phyloP scores from a whole-genome alignment of 2,797 vertebrate species.

The Antennarius maculatus region DNA sequence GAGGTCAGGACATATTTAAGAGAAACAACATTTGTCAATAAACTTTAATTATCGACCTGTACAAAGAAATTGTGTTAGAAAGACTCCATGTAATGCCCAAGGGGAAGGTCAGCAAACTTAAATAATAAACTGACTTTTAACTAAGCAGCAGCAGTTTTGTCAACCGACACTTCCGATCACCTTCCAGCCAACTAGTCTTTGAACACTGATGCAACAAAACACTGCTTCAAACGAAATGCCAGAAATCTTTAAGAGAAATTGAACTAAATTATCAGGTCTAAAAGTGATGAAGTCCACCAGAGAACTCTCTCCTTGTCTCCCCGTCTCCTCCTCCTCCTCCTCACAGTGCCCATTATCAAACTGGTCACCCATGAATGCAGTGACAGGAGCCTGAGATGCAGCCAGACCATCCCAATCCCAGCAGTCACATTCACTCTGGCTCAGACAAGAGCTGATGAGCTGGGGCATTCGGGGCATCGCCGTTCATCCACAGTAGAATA shows the following conservation, averaged over 20 bases:
- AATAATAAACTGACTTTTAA: too few relatives aligned
- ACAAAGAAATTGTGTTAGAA: too few relatives aligned
- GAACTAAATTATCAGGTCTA: slow-evolving; percentile 29
- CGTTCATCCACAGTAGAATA: slow-evolving; percentile 60
- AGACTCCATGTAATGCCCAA: too few relatives aligned
- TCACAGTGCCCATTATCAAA: slow-evolving; percentile 50
- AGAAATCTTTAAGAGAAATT: slow-evolving; percentile 26
- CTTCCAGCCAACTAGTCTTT: background rate
- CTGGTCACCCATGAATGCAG: slow-evolving; percentile 49
- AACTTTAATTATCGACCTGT: too few relatives aligned
- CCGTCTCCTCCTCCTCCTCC: slow-evolving; percentile 13
- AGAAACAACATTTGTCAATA: too few relatives aligned
- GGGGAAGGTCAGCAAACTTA: too few relatives aligned
- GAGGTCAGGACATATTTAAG: too few relatives aligned
- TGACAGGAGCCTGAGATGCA: slow-evolving; percentile 69
- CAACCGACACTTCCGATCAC: slow-evolving; percentile 29
- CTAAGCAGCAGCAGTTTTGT: slow-evolving; percentile 11
- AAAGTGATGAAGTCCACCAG: slow-evolving; percentile 33
- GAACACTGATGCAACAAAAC: slow-evolving; percentile 14
- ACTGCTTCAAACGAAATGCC: slow-evolving; percentile 27
- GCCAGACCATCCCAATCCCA: slow-evolving; percentile 61
- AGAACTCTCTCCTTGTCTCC: slow-evolving; percentile 15
- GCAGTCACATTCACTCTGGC: slow-evolving; percentile 70
- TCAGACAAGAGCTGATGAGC: slow-evolving; percentile 73
- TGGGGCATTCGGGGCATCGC: slow-evolving; percentile 50